A percentile compares a stretch with the other conserved stretches of the same genome.
phyloP scores from a whole-genome alignment of 2,888 invertebrate species.

The Tenodera sinensis region DNA sequence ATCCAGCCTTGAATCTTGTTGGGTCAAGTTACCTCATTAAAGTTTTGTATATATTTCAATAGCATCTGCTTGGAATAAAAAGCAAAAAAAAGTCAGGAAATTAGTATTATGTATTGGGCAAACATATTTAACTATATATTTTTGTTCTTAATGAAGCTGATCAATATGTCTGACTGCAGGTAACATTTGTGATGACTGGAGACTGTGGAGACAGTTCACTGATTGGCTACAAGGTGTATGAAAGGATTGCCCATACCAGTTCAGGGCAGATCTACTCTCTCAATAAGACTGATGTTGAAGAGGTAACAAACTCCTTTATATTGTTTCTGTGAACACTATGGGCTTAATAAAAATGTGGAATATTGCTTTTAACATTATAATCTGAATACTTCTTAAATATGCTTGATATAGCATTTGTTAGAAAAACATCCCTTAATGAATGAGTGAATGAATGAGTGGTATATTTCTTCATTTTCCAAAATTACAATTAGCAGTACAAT shows the following conservation, averaged over 20 bases:
- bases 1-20: too few species aligned
- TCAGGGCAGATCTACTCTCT: conserved; percentile 70
- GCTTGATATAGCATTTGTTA: too few species aligned
- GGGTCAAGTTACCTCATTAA: too few species aligned
- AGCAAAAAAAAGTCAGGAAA: too few species aligned
- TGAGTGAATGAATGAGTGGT: too few species aligned
- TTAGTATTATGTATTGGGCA: neutral
- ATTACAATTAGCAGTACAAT: too few species aligned
- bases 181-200: conserved; percentile 72
- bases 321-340: neutral
- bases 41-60: too few species aligned
- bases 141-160: neutral
- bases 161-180: conserved; percentile 45
- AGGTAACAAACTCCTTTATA: conserved; percentile 46
- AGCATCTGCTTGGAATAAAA: too few species aligned
- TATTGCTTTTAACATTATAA: neutral
- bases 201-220: conserved; percentile 59
- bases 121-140: neutral
- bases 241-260: conserved; percentile 67
- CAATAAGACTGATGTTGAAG: conserved; percentile 65
- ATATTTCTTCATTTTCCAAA: too few species aligned
- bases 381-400: neutral
- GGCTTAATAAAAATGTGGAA: neutral
- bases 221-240: conserved; percentile 64
- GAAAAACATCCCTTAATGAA: too few species aligned